Base-by-base conservation (phyloP, 1,140 invertebrate species). In the Drosophila ohnishii region DNA sequence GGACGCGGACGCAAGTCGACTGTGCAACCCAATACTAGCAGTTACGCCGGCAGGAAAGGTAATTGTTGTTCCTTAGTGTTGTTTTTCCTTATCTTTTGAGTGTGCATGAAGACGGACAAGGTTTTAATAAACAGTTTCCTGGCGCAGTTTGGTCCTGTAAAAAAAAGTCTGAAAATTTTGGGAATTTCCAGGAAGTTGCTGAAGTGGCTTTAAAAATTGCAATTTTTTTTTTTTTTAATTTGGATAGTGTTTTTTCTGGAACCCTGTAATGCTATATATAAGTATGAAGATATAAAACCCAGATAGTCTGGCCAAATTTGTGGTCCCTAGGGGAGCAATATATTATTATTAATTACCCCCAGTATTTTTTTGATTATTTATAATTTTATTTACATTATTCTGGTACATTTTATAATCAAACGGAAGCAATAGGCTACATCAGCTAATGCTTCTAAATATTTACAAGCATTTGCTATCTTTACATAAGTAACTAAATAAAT, bases 1-100 rank as follows among this genome's bases (percentile, higher is more conserved):
- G 48, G 94, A 93, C 81, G 94, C 94, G 92, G 93, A 7, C 79
- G 91, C 19, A 91, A 90, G 56, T 88, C 88, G 76, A 82, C 84
- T 57, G 84, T 76, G 11, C 72, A 84, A 5, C 63, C 76, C 35
- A 81, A 88, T 59, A 71, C 86, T 7, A 87, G 79, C 51, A 82
- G 93, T 74, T 93, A 93, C 87, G 92, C 92, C 5, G 88, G 88
- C 44, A 92, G 95, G 80, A 94, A 94, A 92, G 94, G 94, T 84
- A 55, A 55, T 55, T 55, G 51, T 55, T 51, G 5, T 51, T 84
- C 22, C 19, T 53, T 34, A 1, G 13, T 35, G 16, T 19, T 35
- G 16, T 35, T 55, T 0, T 22, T 22, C 0, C 4, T 35, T 53
- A 22, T 13, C 3, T 8, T 35, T 53, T 22, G 94, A 75, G 59